These are phyloP conservation scores for Drosophila ercepeae DNA, from an alignment of 1,140 invertebrate species.

Conservation along the genomic window DNA sequence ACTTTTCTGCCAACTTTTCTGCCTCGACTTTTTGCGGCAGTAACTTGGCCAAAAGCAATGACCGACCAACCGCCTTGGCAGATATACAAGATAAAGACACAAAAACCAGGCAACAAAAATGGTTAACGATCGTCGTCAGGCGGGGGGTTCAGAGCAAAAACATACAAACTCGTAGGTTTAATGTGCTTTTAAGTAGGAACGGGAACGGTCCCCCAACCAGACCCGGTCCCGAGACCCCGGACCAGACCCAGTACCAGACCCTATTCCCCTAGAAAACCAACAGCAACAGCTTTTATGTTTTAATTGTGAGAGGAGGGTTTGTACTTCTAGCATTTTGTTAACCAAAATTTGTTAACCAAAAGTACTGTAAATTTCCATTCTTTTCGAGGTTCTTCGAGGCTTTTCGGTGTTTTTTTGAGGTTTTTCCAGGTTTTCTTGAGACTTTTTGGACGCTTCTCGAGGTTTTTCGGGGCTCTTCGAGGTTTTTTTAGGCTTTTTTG, in stretches of 20 bases:
- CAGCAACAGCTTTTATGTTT: constrained; percentile 38
- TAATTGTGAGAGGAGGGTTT: constrained; percentile 19
- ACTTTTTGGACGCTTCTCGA: too few species aligned
- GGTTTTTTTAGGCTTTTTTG: too few species aligned
- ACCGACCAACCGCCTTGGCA: constrained; percentile 31
- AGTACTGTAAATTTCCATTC: neutral
- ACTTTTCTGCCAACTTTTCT: constrained; percentile 10
- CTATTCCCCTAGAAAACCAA: too few species aligned
- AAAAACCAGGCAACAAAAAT: constrained; percentile 24
- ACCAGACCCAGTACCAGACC: neutral
- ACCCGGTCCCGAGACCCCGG: neutral
- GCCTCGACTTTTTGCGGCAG: constrained; percentile 41
- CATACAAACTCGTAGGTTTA: constrained; percentile 41
- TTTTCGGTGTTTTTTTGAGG: too few species aligned
- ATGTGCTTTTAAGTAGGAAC: constrained; percentile 63
- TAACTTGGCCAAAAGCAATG: constrained; percentile 69
- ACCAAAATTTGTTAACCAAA: constrained; percentile 8
- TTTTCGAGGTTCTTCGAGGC: neutral
- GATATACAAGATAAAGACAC: constrained; percentile 54
- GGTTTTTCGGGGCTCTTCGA: too few species aligned
- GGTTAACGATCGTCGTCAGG: constrained; percentile 32
- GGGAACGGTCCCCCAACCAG: constrained; percentile 15
- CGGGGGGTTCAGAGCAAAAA: too few species aligned
- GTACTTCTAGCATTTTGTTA: constrained; percentile 1
- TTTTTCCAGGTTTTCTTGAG: too few species aligned